phyloP scores from a whole-genome alignment of 2,888 invertebrate species.

The Lissocephala sabroskyi region DNA sequence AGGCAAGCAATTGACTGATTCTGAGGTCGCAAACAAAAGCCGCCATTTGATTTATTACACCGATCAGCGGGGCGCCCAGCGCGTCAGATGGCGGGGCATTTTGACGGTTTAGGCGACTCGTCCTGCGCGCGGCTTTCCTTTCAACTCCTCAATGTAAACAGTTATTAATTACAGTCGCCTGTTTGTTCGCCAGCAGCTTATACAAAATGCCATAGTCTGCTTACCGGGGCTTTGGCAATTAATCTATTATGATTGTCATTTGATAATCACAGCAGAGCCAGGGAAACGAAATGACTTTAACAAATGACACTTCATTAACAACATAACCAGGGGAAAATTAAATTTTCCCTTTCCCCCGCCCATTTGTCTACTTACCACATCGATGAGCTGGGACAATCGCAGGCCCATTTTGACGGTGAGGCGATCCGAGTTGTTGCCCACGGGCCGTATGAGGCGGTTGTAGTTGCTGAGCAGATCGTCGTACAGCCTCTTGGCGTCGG shows the following conservation, averaged over 20 bases:
- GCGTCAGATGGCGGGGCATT: not conserved
- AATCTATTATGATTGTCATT: slow-evolving; percentile 57
- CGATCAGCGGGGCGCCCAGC: slow-evolving; percentile 29
- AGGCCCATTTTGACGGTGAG: slow-evolving; percentile 96
- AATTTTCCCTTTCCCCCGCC: not conserved
- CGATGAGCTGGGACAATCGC: slow-evolving; percentile 90
- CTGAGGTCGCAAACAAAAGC: slow-evolving; percentile 19
- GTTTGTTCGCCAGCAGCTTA: slow-evolving; percentile 33
- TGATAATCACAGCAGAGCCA: slow-evolving; percentile 21
- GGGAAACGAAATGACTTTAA: not conserved
- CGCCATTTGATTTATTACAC: slow-evolving; percentile 50
- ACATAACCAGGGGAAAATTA: too few species aligned
- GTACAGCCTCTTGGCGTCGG: slow-evolving; percentile 94
- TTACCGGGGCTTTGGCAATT: slow-evolving; percentile 42
- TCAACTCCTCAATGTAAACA: slow-evolving; percentile 45
- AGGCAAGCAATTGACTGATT: slow-evolving; percentile 31
- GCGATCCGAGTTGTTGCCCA: slow-evolving; percentile 94
- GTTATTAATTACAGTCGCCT: slow-evolving; percentile 50
- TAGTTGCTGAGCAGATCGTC: slow-evolving; percentile 96
- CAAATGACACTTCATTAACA: too few species aligned
- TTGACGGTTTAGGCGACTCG: too few species aligned
- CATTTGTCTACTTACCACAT: slow-evolving; percentile 83
- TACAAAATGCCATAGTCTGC: slow-evolving; percentile 30
- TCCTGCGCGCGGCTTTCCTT: slow-evolving; percentile 16
- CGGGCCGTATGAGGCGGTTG: slow-evolving; percentile 95